A percentile compares a stretch with the other conserved stretches of the same genome.
These are phyloP conservation scores for Pluvianellus socialis DNA, from an alignment of 2,113 vertebrate genomes.

Conservation along the genomic window DNA sequence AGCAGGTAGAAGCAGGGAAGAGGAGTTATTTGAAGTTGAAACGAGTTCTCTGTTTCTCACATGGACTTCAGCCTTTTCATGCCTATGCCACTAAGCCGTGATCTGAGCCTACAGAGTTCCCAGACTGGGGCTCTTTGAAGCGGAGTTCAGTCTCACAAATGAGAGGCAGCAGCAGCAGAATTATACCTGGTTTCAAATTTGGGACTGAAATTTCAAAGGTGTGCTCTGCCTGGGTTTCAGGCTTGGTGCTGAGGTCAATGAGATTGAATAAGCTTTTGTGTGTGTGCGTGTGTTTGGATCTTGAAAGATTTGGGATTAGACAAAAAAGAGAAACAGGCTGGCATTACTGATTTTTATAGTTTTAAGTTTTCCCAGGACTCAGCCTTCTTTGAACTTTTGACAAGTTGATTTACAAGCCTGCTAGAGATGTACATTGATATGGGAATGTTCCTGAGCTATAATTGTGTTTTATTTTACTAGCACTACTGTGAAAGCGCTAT, in stretches of 20 bases:
- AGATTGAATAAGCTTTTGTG: not conserved
- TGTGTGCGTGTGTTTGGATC: not conserved
- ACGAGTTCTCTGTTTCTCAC: not conserved
- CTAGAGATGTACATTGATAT: not conserved
- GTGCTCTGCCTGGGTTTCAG: not conserved
- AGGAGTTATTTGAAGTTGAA: not conserved
- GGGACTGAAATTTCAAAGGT: not conserved
- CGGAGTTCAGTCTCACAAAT: not conserved
- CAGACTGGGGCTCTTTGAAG: not conserved
- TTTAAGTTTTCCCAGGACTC: not conserved
- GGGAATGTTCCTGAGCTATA: constrained; percentile 4
- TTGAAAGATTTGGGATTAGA: not conserved
- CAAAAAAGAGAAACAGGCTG: not conserved
- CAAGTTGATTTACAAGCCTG: constrained; percentile 19
- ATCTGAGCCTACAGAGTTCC: not conserved
- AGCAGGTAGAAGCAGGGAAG: not conserved
- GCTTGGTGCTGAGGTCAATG: not conserved
- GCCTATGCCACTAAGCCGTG: not conserved
- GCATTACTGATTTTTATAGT: not conserved
- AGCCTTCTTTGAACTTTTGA: not conserved
- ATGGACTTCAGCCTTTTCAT: not conserved
- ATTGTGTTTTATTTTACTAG: not conserved
- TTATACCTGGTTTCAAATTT: not conserved
- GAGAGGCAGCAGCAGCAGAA: not conserved
- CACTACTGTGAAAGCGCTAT: not conserved